A percentile compares a stretch with the other conserved stretches of the same genome.
Conservation (phyloP, 2,888 invertebrate species). For the Leptinotarsa haldemani region DNA sequence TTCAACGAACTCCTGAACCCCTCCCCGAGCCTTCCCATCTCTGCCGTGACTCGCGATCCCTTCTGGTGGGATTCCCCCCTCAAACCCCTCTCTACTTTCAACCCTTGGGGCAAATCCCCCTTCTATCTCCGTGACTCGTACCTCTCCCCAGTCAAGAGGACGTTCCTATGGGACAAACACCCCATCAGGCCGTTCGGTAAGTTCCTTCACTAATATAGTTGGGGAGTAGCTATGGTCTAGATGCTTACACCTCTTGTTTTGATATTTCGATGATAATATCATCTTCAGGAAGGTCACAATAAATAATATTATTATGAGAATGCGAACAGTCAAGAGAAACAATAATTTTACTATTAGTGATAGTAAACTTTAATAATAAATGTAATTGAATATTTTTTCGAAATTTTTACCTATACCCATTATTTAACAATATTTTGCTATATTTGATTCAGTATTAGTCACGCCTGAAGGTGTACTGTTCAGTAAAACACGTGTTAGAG, state of each 20-base stretch:
- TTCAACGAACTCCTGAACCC: slow-evolving; percentile 81
- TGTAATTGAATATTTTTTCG: too few relatives aligned
- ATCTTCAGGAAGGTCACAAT: not conserved
- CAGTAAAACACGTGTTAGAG: too few relatives aligned
- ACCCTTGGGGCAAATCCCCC: slow-evolving; percentile 78
- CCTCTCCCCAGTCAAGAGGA: slow-evolving; percentile 91
- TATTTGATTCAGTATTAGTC: too few relatives aligned
- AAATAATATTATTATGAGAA: too few relatives aligned
- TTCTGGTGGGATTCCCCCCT: slow-evolving; percentile 91
- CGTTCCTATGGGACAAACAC: slow-evolving; percentile 91
- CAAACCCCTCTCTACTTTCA: slow-evolving; percentile 76
- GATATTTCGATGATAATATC: not conserved
- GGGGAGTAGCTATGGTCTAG: slow-evolving; percentile 8
- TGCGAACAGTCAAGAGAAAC: too few relatives aligned
- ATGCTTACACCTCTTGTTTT: not conserved
- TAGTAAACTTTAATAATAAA: too few relatives aligned
- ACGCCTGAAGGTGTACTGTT: too few relatives aligned
- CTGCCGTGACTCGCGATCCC: slow-evolving; percentile 86
- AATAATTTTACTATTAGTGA: too few relatives aligned
- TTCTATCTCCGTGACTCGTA: slow-evolving; percentile 88
- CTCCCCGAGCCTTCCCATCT: slow-evolving; percentile 80
- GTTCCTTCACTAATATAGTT: slow-evolving; percentile 63
- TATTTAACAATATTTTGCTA: too few relatives aligned
- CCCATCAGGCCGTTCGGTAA: slow-evolving; percentile 91
- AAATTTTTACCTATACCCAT: too few relatives aligned